Percentiles rank a stretch among this genome's conserved stretches.
These are phyloP conservation scores for Drosophila rufa DNA, from an alignment of 1,140 invertebrate genomes.

Conservation along the genomic window DNA sequence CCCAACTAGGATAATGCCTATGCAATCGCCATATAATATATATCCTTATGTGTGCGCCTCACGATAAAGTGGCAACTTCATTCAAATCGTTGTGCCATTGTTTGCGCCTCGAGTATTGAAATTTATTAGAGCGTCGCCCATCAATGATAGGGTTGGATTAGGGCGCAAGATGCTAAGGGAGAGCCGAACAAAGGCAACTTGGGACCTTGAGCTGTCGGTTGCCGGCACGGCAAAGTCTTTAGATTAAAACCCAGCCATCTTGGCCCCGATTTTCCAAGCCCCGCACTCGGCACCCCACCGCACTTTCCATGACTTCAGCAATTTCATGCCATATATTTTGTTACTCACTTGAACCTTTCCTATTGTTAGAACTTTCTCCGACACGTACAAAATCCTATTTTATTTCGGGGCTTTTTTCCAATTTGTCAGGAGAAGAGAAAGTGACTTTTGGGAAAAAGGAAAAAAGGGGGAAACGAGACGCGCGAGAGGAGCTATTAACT, in stretches of 20 bases:
- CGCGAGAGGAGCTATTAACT: conserved; percentile 64
- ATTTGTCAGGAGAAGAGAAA: conserved; percentile 67
- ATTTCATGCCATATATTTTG: conserved; percentile 45
- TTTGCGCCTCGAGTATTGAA: conserved; percentile 50
- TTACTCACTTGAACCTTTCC: conserved; percentile 41
- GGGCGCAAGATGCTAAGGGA: conserved; percentile 21
- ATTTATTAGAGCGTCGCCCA: conserved; percentile 57
- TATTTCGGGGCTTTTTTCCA: conserved; percentile 72
- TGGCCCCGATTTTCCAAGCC: conserved; percentile 24
- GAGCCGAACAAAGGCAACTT: conserved; percentile 13
- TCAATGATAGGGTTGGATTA: conserved; percentile 52
- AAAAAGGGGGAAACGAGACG: not conserved
- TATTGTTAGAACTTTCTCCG: conserved; percentile 49
- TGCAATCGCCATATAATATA: conserved; percentile 31
- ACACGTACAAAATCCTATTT: conserved; percentile 75
- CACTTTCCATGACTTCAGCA: conserved; percentile 27
- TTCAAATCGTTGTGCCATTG: conserved; percentile 62
- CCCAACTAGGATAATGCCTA: conserved; percentile 31
- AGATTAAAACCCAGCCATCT: conserved; percentile 37
- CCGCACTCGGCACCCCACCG: not conserved
- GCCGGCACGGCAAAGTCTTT: conserved; percentile 23
- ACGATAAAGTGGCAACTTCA: conserved; percentile 58
- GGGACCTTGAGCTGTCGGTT: conserved; percentile 60
- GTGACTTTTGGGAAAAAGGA: conserved; percentile 27
- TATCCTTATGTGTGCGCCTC: conserved; percentile 7